Base-by-base conservation (phyloP, 37 sponge, comb jelly and placozoan species). In the Crambe crambe region DNA sequence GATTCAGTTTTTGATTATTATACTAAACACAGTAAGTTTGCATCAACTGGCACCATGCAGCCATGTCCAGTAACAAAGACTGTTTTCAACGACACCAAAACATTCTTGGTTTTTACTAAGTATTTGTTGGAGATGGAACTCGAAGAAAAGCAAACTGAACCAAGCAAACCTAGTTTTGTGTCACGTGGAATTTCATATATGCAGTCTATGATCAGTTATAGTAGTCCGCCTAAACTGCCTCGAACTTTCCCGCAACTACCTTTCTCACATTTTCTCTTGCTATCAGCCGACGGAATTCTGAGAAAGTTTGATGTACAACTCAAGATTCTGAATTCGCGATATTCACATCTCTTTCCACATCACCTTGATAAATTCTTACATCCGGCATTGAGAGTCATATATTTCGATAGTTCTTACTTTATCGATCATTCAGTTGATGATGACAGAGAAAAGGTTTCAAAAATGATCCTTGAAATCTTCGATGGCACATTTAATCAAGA, bases 261-360 rank as follows among this genome's bases (percentile, higher is more conserved):
- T 17, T 82, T 73, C 47, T 77, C 66, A 34, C 41, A 77, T 22
- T 78, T 77, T 37, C 56, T 88, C 18, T 68, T 88, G n/a, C 57
- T 88, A 23, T 76, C 83, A 35, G 83, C 83, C 54, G 88, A 82
- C 59, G 36, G 56, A 2, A 71, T 58, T 3, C 25, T 88, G 23
- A 20, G 78, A 15, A 58, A 3, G 4, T 82, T 88, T 82, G 78
- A 88, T 54, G 56, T 47, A 65, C 17, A 65, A 2, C 66, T 75
- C 31, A 58, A 59, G 21, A 30, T 21, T 29, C 34, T 81, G 56
- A 51, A 15, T 23, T 51, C 56, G 18, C 5, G 42, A 56, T 70
- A 34, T 81, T 69, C 32, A 22, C 4, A 37, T 21, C 8, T 58
- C 63, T 51, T 58, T 58, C 60, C 75, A 2, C 9, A 30, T 37